Evolutionary conservation across 1,140 invertebrate species (phyloP).

Genomic region (Ephestia elutella): DNA sequence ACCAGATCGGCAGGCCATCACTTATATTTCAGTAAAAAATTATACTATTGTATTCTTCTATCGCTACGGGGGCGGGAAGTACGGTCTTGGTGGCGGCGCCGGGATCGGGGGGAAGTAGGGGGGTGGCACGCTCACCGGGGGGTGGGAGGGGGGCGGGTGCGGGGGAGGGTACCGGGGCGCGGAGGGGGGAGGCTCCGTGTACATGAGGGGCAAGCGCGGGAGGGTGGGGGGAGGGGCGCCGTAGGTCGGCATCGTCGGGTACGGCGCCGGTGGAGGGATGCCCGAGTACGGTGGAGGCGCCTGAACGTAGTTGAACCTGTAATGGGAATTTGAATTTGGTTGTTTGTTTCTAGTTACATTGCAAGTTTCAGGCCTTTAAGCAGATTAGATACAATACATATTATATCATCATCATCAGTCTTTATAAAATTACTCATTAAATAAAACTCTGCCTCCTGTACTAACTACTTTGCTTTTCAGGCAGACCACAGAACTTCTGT

Average conservation of each 20-base stretch:
- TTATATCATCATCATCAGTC: too few relatives aligned
- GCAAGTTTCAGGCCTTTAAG: too few relatives aligned
- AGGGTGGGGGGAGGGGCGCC: constrained; percentile 31
- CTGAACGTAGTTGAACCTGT: constrained; percentile 21
- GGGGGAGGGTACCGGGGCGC: constrained; percentile 21
- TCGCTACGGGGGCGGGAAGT: constrained; percentile 64
- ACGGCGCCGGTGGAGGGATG: constrained; percentile 45
- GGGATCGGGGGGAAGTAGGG: constrained; percentile 54
- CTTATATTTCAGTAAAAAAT: constrained; percentile 63
- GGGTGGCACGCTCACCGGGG: constrained; percentile 48
- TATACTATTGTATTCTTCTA: constrained; percentile 38
- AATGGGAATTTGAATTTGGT: neutral
- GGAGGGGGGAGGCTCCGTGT: constrained; percentile 35
- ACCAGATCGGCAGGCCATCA: constrained; percentile 36
- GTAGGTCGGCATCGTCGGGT: constrained; percentile 11
- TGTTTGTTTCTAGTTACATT: too few relatives aligned
- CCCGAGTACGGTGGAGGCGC: constrained; percentile 41
- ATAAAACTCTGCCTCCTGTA: too few relatives aligned
- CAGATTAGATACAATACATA: too few relatives aligned
- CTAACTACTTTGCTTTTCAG: too few relatives aligned
- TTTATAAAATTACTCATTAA: too few relatives aligned
- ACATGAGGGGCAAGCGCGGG: constrained; percentile 36
- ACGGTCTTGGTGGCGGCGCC: constrained; percentile 55
- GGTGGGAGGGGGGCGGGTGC: constrained; percentile 34
- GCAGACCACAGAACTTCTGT: too few relatives aligned